Base-by-base conservation (phyloP, 2,888 invertebrate genomes). In the Drosophila phalerata region DNA sequence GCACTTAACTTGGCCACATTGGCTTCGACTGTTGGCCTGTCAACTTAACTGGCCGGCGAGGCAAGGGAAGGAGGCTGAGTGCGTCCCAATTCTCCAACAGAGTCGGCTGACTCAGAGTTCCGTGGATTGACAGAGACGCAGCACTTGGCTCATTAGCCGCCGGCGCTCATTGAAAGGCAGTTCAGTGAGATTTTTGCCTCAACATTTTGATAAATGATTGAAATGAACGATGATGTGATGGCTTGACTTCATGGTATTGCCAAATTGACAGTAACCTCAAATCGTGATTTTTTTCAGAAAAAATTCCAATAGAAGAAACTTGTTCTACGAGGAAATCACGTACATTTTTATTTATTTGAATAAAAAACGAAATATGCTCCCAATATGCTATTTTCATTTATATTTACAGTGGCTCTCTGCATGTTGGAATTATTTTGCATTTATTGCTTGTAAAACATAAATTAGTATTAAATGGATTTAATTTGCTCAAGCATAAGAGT, bases 161-260 rank as follows among this genome's bases (percentile, higher is more conserved):
- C 45, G 61, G 45, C 19, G 51, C 65, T 68, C 71, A 66, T 73
- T 85, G 80, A 82, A 74, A 69, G 72, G 69, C 64, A 34, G 56
- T 63, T 40, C 45, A 62, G 43, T 30, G 28, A 63, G 52, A 63
- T 64, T 66, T 76, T 51, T 17, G 52, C 47, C 19, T 15, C 17
- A 64, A 40, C 45, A 51, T 73, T 88, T 80, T 88, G 84, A 84
- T 88, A 84, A 88, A 88, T 85, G 84, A 88, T 84, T 81, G 63
- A 88, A 73, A 81, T 81, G 65, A 81, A 78, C 75, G 78, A 79
- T 80, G 61, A 6, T 51, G 34, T 15, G 19, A 69, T 32, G 32
- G 3, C 45, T 56, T 48, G 63, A 38, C 58, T 38, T 58, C 52
- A 45, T 53, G 55, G 9, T 40, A 49, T 61, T 75, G 42, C 64